phyloP scores from a whole-genome alignment of 2,888 invertebrate genomes.

The Gasteruption jaculator region DNA sequence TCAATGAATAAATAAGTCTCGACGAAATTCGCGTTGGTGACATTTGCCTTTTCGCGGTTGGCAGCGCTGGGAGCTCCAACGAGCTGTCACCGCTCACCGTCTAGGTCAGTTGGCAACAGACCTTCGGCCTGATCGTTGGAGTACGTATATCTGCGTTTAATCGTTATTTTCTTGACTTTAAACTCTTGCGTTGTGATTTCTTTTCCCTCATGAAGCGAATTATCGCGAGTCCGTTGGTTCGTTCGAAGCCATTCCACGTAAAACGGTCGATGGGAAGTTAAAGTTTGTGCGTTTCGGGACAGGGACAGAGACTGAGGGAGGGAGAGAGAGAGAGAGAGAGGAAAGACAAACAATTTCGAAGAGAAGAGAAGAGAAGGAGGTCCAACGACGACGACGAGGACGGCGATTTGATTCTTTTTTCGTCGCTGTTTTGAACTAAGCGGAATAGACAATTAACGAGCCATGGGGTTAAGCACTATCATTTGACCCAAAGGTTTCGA shows the following conservation, averaged over 20 bases:
- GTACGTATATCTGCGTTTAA: too few species aligned
- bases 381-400: conserved; percentile 3
- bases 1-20: too few species aligned
- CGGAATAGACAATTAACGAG: conserved; percentile 14
- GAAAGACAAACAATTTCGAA: background rate
- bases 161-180: too few species aligned
- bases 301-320: background rate
- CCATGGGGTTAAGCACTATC: conserved; percentile 39
- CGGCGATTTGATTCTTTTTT: too few species aligned
- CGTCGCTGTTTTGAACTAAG: too few species aligned
- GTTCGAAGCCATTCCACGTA: too few species aligned
- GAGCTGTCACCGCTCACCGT: conserved; percentile 41
- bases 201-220: too few species aligned
- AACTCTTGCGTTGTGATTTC: background rate
- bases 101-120: conserved; percentile 50
- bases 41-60: too few species aligned
- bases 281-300: conserved; percentile 5
- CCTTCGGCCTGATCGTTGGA: conserved; percentile 37
- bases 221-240: too few species aligned
- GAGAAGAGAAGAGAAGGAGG: background rate
- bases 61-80: conserved; percentile 24
- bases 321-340: conserved; percentile 9
- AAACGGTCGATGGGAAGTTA: too few species aligned
- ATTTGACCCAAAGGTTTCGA: conserved; percentile 45
- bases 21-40: too few species aligned